phyloP scores from a whole-genome alignment of 2,888 invertebrate genomes.

The Linhomoeus sp. region DNA sequence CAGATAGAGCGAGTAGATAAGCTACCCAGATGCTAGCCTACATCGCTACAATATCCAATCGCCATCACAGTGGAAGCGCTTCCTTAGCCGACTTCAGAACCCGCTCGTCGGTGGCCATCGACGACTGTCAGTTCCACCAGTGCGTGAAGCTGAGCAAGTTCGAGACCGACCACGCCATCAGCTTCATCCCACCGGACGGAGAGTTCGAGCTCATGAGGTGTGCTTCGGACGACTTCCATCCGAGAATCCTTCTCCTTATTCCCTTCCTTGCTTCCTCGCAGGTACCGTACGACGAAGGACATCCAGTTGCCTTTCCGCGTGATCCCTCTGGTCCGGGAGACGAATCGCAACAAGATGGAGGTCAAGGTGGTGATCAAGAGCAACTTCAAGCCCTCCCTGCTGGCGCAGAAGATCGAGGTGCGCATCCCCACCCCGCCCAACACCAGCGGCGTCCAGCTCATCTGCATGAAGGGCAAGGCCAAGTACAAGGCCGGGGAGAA shows the following conservation, averaged over 20 bases:
- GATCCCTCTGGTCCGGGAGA: slow-evolving; percentile 90
- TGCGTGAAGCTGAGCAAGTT: slow-evolving; percentile 98
- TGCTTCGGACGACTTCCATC: no score
- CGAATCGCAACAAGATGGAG: slow-evolving; percentile 97
- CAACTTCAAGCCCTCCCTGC: slow-evolving; percentile 88
- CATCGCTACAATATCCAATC: no score
- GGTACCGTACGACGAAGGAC: slow-evolving; percentile 96
- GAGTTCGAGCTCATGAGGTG: slow-evolving; percentile 98
- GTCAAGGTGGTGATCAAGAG: slow-evolving; percentile 97
- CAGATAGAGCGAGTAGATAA: no score
- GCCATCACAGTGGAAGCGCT: no score
- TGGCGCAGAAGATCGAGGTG: slow-evolving; percentile 91
- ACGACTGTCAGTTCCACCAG: slow-evolving; percentile 99
- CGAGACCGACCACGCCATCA: slow-evolving; percentile 98
- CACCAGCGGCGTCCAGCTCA: slow-evolving; percentile 92
- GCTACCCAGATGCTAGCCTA: no score
- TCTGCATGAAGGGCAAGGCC: slow-evolving; percentile 91
- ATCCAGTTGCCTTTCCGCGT: slow-evolving; percentile 98
- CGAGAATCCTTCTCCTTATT: neutral
- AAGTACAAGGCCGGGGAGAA: slow-evolving; percentile 99
- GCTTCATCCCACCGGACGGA: slow-evolving; percentile 98
- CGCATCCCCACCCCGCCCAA: slow-evolving; percentile 96
- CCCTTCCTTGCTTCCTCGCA: slow-evolving; percentile 29
- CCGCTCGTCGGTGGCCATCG: slow-evolving; percentile 96
- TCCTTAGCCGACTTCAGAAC: no score